These are phyloP conservation scores for Phaedon cochleariae DNA, from an alignment of 2,888 invertebrate species.

Conservation along the genomic window DNA sequence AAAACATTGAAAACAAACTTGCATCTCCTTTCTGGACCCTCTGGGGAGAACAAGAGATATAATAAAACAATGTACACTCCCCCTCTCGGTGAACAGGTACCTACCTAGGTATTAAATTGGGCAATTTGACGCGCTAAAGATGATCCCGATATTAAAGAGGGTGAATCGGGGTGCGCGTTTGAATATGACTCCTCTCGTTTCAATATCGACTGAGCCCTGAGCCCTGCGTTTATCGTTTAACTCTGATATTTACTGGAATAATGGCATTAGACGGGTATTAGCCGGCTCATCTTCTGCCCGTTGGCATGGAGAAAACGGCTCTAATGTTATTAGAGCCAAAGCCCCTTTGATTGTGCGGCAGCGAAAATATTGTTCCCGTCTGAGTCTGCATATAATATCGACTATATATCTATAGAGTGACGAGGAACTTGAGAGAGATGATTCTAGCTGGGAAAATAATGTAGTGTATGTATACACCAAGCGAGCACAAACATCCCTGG, in stretches of 20 bases:
- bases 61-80: background rate
- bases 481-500: too few species aligned
- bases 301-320: slow-evolving; percentile 16
- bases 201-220: slow-evolving; percentile 46
- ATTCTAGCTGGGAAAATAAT: too few species aligned
- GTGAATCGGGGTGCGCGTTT: slow-evolving; percentile 34
- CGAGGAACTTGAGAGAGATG: too few species aligned
- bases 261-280: slow-evolving; percentile 46
- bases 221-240: slow-evolving; percentile 38
- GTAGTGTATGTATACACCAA: too few species aligned
- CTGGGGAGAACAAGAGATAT: background rate
- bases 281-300: slow-evolving; percentile 26
- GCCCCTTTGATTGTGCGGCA: background rate
- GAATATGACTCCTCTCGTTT: slow-evolving; percentile 42
- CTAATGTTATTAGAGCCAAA: slow-evolving; percentile 12
- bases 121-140: slow-evolving; percentile 39
- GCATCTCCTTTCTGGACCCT: background rate
- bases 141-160: slow-evolving; percentile 38
- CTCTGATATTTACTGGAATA: slow-evolving; percentile 52
- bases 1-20: too few species aligned
- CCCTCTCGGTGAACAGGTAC: slow-evolving; percentile 18
- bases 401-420: too few species aligned
- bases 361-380: background rate
- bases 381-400: background rate
- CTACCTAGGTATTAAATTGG: slow-evolving; percentile 30